Percentiles rank a stretch among this genome's conserved stretches.
Evolutionary conservation across 2,113 vertebrate genomes (phyloP).

Genomic region (Petrocephalus zakoni): DNA sequence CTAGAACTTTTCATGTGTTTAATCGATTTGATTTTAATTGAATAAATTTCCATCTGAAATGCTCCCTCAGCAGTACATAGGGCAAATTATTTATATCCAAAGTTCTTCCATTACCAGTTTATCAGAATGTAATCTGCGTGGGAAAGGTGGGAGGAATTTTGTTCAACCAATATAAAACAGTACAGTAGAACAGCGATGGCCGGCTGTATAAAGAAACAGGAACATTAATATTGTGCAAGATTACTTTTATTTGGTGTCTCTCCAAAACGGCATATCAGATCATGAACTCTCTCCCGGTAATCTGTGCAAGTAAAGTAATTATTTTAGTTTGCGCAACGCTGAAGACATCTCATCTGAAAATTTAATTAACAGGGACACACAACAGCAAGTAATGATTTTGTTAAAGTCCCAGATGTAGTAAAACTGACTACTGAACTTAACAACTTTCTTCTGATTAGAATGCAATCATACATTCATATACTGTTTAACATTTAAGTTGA

Average conservation of each 20-base stretch:
- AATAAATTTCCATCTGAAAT: constrained; percentile 8
- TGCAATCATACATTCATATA: not conserved
- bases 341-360: constrained; percentile 14
- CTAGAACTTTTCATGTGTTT: constrained; percentile 5
- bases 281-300: constrained; percentile 12
- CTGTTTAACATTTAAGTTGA: not conserved
- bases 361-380: constrained; percentile 16
- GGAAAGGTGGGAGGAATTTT: not conserved
- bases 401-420: not conserved
- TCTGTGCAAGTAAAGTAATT: constrained; percentile 16
- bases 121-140: not conserved
- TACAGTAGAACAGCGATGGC: not conserved
- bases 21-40: constrained; percentile 5
- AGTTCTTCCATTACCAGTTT: not conserved
- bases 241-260: not conserved
- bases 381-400: constrained; percentile 5
- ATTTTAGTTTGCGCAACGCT: not conserved
- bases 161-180: not conserved
- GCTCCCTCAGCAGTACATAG: not conserved
- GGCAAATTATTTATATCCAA: not conserved
- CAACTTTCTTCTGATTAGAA: constrained; percentile 11
- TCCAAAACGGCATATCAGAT: not conserved
- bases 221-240: not conserved
- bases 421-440: not conserved
- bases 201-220: not conserved